These are phyloP conservation scores for Mya arenaria DNA, from an alignment of 1,140 invertebrate species.

Conservation along the genomic window DNA sequence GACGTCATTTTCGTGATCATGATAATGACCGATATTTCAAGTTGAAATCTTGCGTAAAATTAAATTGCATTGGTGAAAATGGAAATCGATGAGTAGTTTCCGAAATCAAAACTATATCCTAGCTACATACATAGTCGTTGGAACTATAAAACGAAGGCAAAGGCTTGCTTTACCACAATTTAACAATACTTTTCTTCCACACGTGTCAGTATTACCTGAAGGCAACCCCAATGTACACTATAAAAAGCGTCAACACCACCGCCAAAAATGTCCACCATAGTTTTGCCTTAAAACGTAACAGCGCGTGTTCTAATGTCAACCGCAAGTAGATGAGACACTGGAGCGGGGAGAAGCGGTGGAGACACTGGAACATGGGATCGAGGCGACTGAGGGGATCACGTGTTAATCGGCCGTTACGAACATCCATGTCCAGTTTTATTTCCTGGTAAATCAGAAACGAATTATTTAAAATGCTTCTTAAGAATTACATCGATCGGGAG, in stretches of 20 bases:
- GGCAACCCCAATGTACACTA: conserved; percentile 14
- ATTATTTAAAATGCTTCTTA: neutral
- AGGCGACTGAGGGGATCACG: conserved; percentile 10
- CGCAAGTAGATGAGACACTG: conserved; percentile 36
- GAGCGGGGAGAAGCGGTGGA: conserved; percentile 26
- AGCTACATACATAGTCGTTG: neutral
- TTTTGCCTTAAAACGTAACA: neutral
- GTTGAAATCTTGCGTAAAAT: neutral
- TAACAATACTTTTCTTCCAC: neutral
- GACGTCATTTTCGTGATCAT: no score
- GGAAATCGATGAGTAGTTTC: neutral
- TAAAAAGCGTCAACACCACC: neutral
- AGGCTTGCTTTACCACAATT: neutral
- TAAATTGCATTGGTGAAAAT: neutral
- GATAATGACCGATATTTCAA: neutral
- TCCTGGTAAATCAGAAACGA: neutral
- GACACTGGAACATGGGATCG: conserved; percentile 9
- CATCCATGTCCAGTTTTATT: conserved; percentile 40
- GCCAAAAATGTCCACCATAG: conserved; percentile 6
- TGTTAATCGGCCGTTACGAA: neutral
- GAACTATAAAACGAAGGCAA: neutral
- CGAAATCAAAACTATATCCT: neutral
- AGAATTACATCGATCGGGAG: neutral
- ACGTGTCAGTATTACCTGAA: conserved; percentile 7
- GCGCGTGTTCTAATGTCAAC: conserved; percentile 21